Evolutionary conservation across 2,797 vertebrate species (phyloP).

Genomic region (Sebastes diploproa): DNA sequence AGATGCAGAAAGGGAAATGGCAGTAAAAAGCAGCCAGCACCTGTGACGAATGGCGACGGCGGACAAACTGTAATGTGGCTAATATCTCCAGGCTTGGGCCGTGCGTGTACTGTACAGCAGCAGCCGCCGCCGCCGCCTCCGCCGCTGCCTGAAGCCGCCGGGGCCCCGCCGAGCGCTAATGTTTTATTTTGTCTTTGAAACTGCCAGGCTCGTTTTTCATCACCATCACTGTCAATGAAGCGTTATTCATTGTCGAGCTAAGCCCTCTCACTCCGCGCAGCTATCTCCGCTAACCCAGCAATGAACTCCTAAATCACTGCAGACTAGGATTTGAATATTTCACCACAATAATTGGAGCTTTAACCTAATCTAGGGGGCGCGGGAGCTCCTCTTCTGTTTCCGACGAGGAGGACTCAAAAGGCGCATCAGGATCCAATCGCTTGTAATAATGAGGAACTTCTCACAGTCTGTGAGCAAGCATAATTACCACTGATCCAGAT

Average conservation of each 20-base stretch:
- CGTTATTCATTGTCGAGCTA: constrained; percentile 69
- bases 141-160: constrained; percentile 11
- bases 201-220: constrained; percentile 64
- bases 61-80: constrained; percentile 48
- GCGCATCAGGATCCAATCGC: constrained; percentile 70
- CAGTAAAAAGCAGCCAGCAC: constrained; percentile 22
- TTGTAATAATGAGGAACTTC: constrained; percentile 77
- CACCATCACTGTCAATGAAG: constrained; percentile 75
- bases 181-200: constrained; percentile 76
- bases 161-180: constrained; percentile 33
- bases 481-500: constrained; percentile 81
- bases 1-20: constrained; percentile 18
- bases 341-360: constrained; percentile 79
- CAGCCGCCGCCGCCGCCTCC: neutral
- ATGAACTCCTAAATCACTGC: constrained; percentile 80
- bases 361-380: constrained; percentile 77
- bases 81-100: constrained; percentile 51
- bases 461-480: constrained; percentile 68
- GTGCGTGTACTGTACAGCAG: constrained; percentile 16
- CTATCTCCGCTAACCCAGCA: constrained; percentile 71
- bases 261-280: constrained; percentile 58
- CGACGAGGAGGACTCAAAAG: constrained; percentile 65
- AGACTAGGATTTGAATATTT: constrained; percentile 82
- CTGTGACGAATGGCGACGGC: constrained; percentile 44
- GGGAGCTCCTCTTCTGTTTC: constrained; percentile 69